Conservation (phyloP, 2,797 vertebrate genomes). For the Sternotherus odoratus region DNA sequence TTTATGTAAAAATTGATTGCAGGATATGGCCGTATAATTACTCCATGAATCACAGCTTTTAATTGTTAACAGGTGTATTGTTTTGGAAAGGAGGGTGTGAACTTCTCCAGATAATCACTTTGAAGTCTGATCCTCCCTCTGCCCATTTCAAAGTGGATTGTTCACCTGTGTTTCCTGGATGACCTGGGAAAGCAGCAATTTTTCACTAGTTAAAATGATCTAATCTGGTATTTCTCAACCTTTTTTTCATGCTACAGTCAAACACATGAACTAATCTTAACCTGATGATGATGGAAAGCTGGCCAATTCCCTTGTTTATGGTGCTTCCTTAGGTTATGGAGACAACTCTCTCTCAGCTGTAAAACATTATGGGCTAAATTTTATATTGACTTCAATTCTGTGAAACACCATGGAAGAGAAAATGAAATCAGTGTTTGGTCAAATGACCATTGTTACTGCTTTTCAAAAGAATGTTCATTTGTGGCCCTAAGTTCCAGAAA, state of each 20-base stretch:
- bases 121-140: not conserved
- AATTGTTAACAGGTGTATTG: not conserved
- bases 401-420: not conserved
- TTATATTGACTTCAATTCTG: not conserved
- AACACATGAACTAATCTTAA: not conserved
- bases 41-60: not conserved
- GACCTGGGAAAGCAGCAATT: not conserved
- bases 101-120: not conserved
- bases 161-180: not conserved
- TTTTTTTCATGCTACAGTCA: constrained; percentile 1
- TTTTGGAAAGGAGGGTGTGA: not conserved
- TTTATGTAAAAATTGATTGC: not conserved
- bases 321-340: constrained; percentile 17
- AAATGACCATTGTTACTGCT: not conserved
- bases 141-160: not conserved
- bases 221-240: not conserved
- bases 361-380: not conserved
- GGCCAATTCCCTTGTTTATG: constrained; percentile 29
- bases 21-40: not conserved
- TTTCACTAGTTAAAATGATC: not conserved
- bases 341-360: not conserved
- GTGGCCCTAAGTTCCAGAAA: not conserved
- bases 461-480: not conserved
- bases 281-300: constrained; percentile 19
- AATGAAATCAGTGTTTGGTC: not conserved